A percentile compares a stretch with the other conserved stretches of the same genome.
Conservation (phyloP, 2,797 vertebrate genomes). For the Halcyon chelicuti region DNA sequence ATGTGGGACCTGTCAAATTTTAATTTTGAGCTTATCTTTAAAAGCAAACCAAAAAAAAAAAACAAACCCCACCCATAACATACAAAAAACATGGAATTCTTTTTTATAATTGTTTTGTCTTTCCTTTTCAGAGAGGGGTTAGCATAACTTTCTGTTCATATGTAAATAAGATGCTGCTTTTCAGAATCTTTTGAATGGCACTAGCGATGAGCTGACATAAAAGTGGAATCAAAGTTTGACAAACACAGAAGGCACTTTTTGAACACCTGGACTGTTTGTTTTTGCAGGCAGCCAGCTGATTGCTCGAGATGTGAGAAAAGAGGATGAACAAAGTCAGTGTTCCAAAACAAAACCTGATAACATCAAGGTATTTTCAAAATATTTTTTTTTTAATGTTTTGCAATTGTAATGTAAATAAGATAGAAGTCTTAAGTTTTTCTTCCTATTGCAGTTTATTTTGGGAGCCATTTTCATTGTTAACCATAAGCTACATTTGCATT, state of each 20-base stretch:
- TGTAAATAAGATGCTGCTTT: not conserved
- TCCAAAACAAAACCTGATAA: conserved; percentile 12
- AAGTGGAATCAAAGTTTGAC: not conserved
- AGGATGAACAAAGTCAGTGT: conserved; percentile 24
- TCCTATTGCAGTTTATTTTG: not conserved
- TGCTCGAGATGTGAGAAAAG: conserved; percentile 40
- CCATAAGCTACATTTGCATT: not conserved
- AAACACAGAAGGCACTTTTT: not conserved
- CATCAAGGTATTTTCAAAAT: conserved; percentile 60
- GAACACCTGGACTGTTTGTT: not conserved
- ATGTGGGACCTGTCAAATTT: not conserved
- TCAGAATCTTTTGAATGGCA: not conserved
- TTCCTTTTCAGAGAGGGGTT: not conserved
- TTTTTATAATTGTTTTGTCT: not conserved
- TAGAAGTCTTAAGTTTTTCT: not conserved
- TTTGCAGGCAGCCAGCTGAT: conserved; percentile 32
- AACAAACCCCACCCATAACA: not conserved
- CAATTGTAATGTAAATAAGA: not conserved
- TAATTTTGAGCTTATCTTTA: not conserved
- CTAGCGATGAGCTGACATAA: not conserved
- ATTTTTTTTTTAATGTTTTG: not conserved
- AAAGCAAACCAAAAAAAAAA: not conserved
- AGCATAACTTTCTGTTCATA: not conserved
- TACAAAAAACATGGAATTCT: not conserved
- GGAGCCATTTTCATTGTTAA: not conserved